Evolutionary conservation across 2,797 vertebrate species (phyloP).

Genomic region (Mallotus villosus): DNA sequence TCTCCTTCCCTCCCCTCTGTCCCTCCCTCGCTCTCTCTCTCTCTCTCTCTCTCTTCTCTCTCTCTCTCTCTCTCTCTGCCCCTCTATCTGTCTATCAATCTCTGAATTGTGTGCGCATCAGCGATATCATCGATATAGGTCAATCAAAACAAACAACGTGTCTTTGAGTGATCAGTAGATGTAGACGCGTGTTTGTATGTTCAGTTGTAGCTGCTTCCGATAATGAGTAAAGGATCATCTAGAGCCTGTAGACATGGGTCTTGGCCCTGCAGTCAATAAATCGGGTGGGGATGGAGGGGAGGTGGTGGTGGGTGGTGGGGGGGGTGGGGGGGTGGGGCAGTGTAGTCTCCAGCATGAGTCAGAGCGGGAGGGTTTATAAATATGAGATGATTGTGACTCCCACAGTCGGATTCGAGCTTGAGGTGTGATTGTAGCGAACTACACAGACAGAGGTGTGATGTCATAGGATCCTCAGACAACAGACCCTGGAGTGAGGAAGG

Average conservation of each 20-base stretch:
- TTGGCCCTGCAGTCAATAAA: no score
- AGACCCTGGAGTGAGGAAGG: no score
- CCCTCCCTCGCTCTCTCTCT: background rate
- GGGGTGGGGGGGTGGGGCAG: background rate
- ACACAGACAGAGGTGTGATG: conserved; percentile 2
- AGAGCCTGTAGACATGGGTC: no score
- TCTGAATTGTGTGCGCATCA: background rate
- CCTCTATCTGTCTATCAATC: background rate
- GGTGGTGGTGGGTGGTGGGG: background rate
- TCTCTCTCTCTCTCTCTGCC: background rate
- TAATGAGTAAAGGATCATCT: no score
- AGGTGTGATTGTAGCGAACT: conserved; percentile 12
- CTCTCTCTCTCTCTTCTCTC: background rate
- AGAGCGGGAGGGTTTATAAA: conserved; percentile 11
- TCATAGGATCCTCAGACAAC: no score
- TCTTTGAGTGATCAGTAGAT: no score
- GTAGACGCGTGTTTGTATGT: no score
- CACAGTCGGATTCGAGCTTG: conserved; percentile 11
- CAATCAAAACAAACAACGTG: no score
- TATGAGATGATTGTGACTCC: conserved; percentile 9
- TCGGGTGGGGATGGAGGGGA: no score
- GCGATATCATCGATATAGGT: no score
- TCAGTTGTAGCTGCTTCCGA: no score
- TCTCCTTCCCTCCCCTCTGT: background rate
- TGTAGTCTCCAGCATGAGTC: background rate